Evolutionary conservation across 2,797 vertebrate genomes (phyloP).

Genomic region (Myiotriccus ornatus): DNA sequence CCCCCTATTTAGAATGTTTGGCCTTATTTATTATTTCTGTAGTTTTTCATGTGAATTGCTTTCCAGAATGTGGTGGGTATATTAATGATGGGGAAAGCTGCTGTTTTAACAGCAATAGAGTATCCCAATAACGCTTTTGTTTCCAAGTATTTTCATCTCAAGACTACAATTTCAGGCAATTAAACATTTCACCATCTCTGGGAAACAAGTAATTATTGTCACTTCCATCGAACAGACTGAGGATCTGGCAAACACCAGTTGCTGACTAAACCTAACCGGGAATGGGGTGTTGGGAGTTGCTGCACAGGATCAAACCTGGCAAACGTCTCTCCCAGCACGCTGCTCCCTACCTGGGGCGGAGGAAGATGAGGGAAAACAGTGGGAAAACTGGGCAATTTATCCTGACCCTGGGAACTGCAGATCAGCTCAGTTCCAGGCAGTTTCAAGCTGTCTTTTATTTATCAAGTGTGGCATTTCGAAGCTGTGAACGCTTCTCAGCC

Average conservation of each 20-base stretch:
- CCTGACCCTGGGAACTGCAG: background rate
- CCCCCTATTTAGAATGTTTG: background rate
- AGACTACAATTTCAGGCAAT: constrained; percentile 50
- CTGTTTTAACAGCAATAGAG: background rate
- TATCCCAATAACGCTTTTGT: background rate
- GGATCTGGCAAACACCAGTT: background rate
- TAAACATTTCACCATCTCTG: background rate
- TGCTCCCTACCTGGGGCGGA: background rate
- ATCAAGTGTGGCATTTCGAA: background rate
- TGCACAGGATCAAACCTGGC: background rate
- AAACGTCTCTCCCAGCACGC: rapidly evolving
- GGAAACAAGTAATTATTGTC: constrained; percentile 36
- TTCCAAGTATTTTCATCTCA: constrained; percentile 59
- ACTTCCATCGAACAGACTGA: constrained; percentile 2
- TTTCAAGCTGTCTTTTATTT: background rate
- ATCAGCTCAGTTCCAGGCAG: background rate
- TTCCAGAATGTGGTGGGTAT: background rate
- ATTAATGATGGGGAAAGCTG: constrained; percentile 6
- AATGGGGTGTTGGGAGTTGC: background rate
- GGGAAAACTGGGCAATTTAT: background rate
- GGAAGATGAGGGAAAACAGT: background rate
- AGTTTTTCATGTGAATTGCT: background rate
- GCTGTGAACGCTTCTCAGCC: background rate
- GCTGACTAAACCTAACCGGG: background rate
- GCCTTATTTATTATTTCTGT: background rate